These are phyloP conservation scores for Acromyrmex echinatior DNA, from an alignment of 1,140 invertebrate species.

Conservation along the genomic window DNA sequence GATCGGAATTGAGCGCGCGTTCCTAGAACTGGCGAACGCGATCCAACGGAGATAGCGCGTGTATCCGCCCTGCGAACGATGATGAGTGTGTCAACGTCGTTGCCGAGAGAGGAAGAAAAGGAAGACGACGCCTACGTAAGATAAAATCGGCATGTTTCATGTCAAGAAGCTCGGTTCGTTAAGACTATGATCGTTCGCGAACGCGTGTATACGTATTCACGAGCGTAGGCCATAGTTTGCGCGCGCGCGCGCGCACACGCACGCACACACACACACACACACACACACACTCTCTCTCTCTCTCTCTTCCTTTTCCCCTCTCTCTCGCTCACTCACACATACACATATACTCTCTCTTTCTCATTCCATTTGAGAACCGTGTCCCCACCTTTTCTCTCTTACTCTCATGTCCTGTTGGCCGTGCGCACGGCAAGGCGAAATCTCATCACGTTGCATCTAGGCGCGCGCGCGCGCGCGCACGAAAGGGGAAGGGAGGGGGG, in stretches of 20 bases:
- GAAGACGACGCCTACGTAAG: neutral
- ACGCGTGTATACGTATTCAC: constrained; percentile 6
- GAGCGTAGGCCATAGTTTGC: neutral
- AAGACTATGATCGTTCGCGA: constrained; percentile 3
- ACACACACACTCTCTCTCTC: neutral
- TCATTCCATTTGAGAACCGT: constrained; percentile 28
- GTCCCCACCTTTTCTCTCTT: constrained; percentile 32
- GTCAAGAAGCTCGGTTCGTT: neutral
- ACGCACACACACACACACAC: no score
- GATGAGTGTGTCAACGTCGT: neutral
- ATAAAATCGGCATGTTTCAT: neutral
- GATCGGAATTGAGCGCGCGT: constrained; percentile 23
- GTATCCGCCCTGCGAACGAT: constrained; percentile 6
- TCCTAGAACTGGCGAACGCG: constrained; percentile 22
- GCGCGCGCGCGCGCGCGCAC: no score
- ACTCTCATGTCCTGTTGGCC: neutral
- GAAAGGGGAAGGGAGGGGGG: no score
- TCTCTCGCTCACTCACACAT: no score
- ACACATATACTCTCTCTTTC: neutral
- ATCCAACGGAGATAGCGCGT: constrained; percentile 14
- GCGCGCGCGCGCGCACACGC: no score
- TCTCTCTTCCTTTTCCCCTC: neutral
- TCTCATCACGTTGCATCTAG: constrained; percentile 67
- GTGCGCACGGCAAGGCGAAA: neutral
- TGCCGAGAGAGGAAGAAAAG: neutral